These are phyloP conservation scores for Diplazon laetatorius DNA, from an alignment of 2,888 invertebrate species.

Conservation along the genomic window DNA sequence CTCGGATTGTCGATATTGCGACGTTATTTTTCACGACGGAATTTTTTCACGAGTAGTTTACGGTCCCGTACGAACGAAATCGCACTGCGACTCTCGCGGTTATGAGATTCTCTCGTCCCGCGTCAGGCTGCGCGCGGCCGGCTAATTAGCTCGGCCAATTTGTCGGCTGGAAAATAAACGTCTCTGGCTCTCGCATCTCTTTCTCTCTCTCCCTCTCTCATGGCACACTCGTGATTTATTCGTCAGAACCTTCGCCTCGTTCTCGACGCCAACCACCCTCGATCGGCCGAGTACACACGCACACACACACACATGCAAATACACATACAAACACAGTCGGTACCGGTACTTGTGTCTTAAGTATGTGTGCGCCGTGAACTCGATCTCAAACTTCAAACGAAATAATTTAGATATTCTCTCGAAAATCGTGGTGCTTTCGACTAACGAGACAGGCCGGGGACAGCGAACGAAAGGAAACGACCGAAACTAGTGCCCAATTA, in stretches of 20 bases:
- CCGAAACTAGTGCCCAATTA: constrained; percentile 81
- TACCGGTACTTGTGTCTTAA: not conserved
- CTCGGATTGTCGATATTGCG: constrained; percentile 39
- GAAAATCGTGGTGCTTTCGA: constrained; percentile 61
- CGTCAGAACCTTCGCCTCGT: constrained; percentile 31
- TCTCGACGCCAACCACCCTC: constrained; percentile 7
- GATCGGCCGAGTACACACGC: not conserved
- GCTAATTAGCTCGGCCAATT: constrained; percentile 81
- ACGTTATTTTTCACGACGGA: constrained; percentile 3
- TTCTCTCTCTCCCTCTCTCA: constrained; percentile 1
- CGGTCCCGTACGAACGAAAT: constrained; percentile 35
- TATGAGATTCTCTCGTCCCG: constrained; percentile 65
- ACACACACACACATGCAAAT: no score
- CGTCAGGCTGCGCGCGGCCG: constrained; percentile 68
- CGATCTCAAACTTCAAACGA: constrained; percentile 80
- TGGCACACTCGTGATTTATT: constrained; percentile 63
- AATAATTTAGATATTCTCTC: constrained; percentile 81
- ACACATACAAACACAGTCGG: not conserved
- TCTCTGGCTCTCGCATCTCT: constrained; percentile 31
- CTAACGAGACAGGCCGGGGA: constrained; percentile 76
- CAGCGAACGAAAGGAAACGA: constrained; percentile 64
- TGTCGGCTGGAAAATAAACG: constrained; percentile 80
- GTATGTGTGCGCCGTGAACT: constrained; percentile 11
- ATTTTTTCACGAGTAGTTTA: constrained; percentile 47
- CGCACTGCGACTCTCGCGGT: constrained; percentile 59